phyloP scores from a whole-genome alignment of 2,888 invertebrate genomes.

The Pollenia amentaria region DNA sequence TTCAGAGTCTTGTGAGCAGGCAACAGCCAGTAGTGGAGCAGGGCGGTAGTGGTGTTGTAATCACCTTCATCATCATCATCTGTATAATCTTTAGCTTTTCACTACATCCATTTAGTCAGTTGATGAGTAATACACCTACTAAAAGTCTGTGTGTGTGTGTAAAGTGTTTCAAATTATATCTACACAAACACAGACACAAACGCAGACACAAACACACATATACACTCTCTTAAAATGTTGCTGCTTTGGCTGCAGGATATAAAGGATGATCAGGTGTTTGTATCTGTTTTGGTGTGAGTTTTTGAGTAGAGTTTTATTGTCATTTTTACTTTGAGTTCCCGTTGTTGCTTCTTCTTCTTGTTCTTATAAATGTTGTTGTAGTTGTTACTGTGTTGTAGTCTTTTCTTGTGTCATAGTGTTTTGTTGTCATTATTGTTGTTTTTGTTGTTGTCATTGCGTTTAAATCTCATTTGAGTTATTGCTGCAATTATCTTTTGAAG shows the following conservation, averaged over 20 bases:
- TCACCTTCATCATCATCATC: slow-evolving; percentile 52
- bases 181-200: slow-evolving; percentile 7
- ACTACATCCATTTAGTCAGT: slow-evolving; percentile 22
- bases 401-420: slow-evolving; percentile 48
- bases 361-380: slow-evolving; percentile 25
- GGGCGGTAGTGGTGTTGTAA: slow-evolving; percentile 28
- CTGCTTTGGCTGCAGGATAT: neutral
- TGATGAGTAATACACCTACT: slow-evolving; percentile 42
- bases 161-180: slow-evolving; percentile 56
- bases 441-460: slow-evolving; percentile 75
- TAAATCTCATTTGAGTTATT: slow-evolving; percentile 84
- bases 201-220: neutral
- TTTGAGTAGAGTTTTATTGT: slow-evolving; percentile 78
- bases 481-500: slow-evolving; percentile 82
- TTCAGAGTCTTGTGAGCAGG: slow-evolving; percentile 70
- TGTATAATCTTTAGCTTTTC: slow-evolving; percentile 37
- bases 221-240: neutral
- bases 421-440: slow-evolving; percentile 42
- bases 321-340: slow-evolving; percentile 75
- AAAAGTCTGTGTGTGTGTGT: slow-evolving; percentile 50
- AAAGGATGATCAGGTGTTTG: slow-evolving; percentile 36
- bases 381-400: slow-evolving; percentile 54
- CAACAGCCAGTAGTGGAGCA: neutral
- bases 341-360: slow-evolving; percentile 1
- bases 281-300: neutral